These are phyloP conservation scores for Mesorhabditis spiculigera DNA, from an alignment of 2,888 invertebrate species.

Conservation along the genomic window DNA sequence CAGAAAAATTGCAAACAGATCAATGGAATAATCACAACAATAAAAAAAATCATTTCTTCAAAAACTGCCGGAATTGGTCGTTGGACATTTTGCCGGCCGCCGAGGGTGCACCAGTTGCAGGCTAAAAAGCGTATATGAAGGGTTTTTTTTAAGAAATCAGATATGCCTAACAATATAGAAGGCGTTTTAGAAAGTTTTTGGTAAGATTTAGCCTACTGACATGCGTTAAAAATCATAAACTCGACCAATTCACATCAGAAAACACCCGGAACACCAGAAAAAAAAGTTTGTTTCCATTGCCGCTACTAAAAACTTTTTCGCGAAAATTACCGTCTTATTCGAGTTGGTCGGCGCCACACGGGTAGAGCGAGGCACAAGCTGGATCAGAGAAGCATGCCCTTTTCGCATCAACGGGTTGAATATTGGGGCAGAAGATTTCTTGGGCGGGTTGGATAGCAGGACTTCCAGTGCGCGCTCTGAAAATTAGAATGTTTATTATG, in stretches of 20 bases:
- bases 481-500: constrained; percentile 6
- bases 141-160: too few species aligned
- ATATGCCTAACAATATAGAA: too few species aligned
- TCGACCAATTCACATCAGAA: too few species aligned
- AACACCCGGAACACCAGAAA: too few species aligned
- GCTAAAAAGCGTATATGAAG: too few species aligned
- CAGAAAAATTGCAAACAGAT: not conserved
- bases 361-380: constrained; percentile 12
- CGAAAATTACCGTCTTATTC: not conserved
- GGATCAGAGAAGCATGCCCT: constrained; percentile 12
- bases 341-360: not conserved
- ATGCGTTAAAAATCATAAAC: too few species aligned
- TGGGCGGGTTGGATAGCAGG: constrained; percentile 37
- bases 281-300: not conserved
- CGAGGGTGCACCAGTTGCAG: not conserved
- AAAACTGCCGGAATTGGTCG: constrained; percentile 13
- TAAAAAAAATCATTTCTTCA: constrained; percentile 7
- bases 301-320: not conserved
- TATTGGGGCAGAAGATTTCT: constrained; percentile 8
- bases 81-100: constrained; percentile 8
- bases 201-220: too few species aligned
- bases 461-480: constrained; percentile 27
- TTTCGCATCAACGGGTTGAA: constrained; percentile 2
- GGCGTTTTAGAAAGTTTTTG: too few species aligned
- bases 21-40: not conserved